Evolutionary conservation across 1,140 invertebrate species (phyloP), one percentile per base, ranked within the genome.

Genomic region (Heliconius hermathena): DNA sequence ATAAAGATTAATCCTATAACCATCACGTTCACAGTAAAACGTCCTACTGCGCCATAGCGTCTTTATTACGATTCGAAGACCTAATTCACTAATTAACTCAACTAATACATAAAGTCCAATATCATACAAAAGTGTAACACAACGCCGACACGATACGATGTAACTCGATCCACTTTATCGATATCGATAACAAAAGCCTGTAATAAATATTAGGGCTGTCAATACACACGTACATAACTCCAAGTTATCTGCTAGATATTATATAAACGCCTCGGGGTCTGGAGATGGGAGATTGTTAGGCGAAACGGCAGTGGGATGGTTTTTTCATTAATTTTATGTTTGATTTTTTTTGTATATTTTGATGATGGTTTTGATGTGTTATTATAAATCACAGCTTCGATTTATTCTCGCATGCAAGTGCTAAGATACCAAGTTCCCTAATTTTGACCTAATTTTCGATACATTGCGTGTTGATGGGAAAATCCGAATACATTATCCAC

Each of bases 201-300:
- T 89, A 89, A 93, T 93, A 94, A 93, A 94, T 93, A 93, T 94
- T 91, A 88, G 84, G 76, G 82, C 89, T 94, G 91, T 94, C 93
- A 94, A 94, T 94, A 93, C 88, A 90, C 86, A 88, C 81, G 80
- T 89, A 92, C 83, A 89, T 91, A 90, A 83, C 83, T 84, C 72
- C 73, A 90, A 93, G 85, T 93, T 94, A 94, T 94, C 92, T 92
- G 73, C 54, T 86, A 89, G 91, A 91, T 94, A 90, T 91, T 92
- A 90, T 92, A 91, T 92, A 92, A 90, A 89, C 89, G 92, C 92
- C 92, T 80, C 85, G 84, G 91, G 92, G 85, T 80, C 84, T 83
- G 79, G 81, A 90, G 83, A 88, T 87, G 88, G 83, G 83, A 82
- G 84, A 82, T 73, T 22, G 82, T 83, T 80, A 74, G 83, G 79